phyloP scores from a whole-genome alignment of 2,888 invertebrate species.

The Limnephilus marmoratus region DNA sequence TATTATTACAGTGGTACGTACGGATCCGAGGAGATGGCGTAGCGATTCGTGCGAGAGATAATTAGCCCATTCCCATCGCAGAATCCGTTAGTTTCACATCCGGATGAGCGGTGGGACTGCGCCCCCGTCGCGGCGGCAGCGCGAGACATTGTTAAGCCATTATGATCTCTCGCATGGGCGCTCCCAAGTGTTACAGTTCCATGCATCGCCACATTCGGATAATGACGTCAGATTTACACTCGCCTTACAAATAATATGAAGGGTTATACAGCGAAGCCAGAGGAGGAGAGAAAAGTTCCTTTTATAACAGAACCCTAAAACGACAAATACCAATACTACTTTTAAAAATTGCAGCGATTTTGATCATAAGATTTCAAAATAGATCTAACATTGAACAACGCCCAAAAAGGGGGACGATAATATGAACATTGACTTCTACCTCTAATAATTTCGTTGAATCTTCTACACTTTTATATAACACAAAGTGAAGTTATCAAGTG shows the following conservation, averaged over 20 bases:
- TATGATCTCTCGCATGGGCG: conserved; percentile 61
- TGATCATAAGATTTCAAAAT: not conserved
- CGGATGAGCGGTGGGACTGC: conserved; percentile 59
- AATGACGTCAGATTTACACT: conserved; percentile 59
- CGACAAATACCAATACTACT: not conserved
- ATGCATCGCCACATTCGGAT: conserved; percentile 60
- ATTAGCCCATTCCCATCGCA: conserved; percentile 62
- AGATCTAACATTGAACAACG: not conserved
- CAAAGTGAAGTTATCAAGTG: too few species aligned
- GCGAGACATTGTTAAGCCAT: conserved; percentile 62
- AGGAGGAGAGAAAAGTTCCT: not conserved
- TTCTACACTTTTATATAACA: too few species aligned
- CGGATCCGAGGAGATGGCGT: conserved; percentile 44
- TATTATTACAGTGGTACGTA: not conserved
- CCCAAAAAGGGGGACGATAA: too few species aligned
- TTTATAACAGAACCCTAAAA: not conserved
- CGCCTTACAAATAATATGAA: conserved; percentile 39
- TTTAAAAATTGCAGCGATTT: not conserved
- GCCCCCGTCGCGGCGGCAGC: conserved; percentile 51
- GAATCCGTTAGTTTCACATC: conserved; percentile 57
- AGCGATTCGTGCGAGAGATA: conserved; percentile 58
- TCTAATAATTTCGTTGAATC: too few species aligned
- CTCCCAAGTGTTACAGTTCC: conserved; percentile 55
- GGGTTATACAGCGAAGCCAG: conserved; percentile 32
- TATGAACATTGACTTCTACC: too few species aligned